Percentiles rank a stretch among this genome's conserved stretches.
Conservation (phyloP, 2,797 vertebrate genomes). For the Gambelia wislizenii region DNA sequence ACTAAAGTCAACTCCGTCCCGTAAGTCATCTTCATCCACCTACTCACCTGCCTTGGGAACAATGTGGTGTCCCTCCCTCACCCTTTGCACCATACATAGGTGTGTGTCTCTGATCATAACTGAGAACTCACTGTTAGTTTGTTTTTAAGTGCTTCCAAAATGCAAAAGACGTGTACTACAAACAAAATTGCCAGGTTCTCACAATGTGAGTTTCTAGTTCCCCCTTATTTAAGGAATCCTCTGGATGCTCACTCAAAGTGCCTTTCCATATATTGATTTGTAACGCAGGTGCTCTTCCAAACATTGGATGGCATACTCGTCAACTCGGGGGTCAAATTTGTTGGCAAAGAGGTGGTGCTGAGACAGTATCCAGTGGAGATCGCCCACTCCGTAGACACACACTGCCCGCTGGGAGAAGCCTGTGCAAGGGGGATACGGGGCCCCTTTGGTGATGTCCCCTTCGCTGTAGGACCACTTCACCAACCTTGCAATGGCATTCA, state of each 20-base stretch:
- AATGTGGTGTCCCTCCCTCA: too few relatives aligned
- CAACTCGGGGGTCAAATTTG: constrained; percentile 90
- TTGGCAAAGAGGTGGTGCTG: constrained; percentile 92
- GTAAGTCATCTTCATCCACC: neutral
- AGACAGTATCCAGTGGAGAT: constrained; percentile 86
- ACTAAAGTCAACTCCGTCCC: fast-evolving
- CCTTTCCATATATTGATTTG: constrained; percentile 77
- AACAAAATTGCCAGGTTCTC: neutral
- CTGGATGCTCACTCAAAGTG: constrained; percentile 57
- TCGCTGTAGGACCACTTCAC: constrained; percentile 87
- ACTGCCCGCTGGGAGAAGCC: constrained; percentile 80
- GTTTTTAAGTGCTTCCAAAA: neutral
- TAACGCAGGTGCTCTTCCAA: constrained; percentile 85
- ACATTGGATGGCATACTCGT: constrained; percentile 85
- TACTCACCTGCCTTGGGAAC: neutral
- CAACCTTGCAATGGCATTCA: constrained; percentile 84
- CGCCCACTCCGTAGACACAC: constrained; percentile 89
- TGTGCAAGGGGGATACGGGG: constrained; percentile 85
- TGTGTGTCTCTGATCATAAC: too few relatives aligned
- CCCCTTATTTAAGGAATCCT: fast-evolving
- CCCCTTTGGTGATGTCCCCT: constrained; percentile 83
- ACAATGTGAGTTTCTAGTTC: neutral
- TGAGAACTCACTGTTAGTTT: neutral
- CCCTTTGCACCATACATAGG: neutral
- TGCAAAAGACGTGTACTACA: fast-evolving